Evolutionary conservation across 92 coral and sea anemone genomes (phyloP), one percentile per base, ranked within the genome.

Genomic region (Epizoanthus illoricatus): DNA sequence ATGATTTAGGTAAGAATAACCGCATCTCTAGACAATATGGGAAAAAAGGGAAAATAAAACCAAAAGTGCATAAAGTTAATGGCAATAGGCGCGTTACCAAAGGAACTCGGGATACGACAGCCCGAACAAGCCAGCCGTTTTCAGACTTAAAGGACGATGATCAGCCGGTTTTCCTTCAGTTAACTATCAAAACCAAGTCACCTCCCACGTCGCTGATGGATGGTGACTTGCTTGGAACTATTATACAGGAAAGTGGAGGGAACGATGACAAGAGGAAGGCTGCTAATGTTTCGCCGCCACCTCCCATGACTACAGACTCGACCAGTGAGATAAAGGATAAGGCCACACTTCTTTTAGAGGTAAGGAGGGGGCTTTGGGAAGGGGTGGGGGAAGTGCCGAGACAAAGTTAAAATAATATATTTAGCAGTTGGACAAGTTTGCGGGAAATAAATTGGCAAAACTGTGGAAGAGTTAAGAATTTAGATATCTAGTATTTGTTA

Each of bases 201-300:
- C 4, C 39, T 15, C 7, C 63, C 40, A 10, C 47, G 19, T 13
- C 13, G 18, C 80, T 80, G 6, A 81, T 85, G 86, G 89, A 89
- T 21, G 84, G 89, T 39, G 91, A 89, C 65, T 58, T 89, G 16
- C 36, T 89, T 18, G 91, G 91, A 42, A 73, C 76, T 69, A 89
- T 89, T 23, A 89, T 85, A 41, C 85, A 85, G 41, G 75, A 75
- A 15, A 81, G 89, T 47, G 74, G 80, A 7, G 55, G 52, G 18
- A 43, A 74, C 7, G 76, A 74, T 39, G 86, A 81, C 16, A 85
- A 76, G 42, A 84, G 65, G 68, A 5, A 7, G 5, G 70, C 61
- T 17, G 21, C 80, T 15, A n/a, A 18, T 4, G 15, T 81, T 7
- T 36, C 54, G 56, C 55, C 43, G 18, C 42, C 69, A 33, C 16